phyloP scores from a whole-genome alignment of 2,888 invertebrate species.

The Bellardia bayeri region DNA sequence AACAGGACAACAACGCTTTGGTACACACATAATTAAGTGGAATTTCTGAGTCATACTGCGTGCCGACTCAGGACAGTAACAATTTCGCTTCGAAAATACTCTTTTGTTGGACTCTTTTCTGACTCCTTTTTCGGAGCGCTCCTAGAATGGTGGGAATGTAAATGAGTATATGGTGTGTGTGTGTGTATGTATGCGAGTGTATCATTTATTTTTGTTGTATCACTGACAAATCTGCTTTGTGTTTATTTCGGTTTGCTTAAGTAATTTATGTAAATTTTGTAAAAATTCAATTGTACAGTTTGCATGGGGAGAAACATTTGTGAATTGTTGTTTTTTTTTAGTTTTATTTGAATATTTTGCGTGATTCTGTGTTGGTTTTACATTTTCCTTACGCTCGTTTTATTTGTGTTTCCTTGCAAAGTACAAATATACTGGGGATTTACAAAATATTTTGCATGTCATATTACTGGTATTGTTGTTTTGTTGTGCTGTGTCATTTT shows the following conservation, averaged over 20 bases:
- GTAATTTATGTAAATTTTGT: conserved; percentile 67
- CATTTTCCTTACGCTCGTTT: conserved; percentile 11
- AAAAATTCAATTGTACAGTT: conserved; percentile 52
- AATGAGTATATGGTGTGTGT: conserved; percentile 1
- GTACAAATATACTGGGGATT: neutral
- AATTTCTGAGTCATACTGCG: no score
- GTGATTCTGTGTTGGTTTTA: conserved; percentile 18
- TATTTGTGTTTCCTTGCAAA: neutral
- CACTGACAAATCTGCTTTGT: conserved; percentile 62
- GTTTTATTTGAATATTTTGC: conserved; percentile 1
- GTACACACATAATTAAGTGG: no score
- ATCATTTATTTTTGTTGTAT: conserved; percentile 39
- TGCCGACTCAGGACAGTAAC: no score
- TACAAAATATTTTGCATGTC: neutral
- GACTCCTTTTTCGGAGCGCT: no score
- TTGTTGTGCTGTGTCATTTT: neutral
- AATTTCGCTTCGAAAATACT: no score
- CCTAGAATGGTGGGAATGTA: no score
- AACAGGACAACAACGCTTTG: no score
- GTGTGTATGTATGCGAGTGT: neutral
- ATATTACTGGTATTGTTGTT: conserved; percentile 1
- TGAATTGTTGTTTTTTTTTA: neutral
- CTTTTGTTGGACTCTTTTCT: no score
- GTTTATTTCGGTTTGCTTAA: conserved; percentile 60
- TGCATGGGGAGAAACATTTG: conserved; percentile 33